Evolutionary conservation across 2,888 invertebrate species (phyloP).

Genomic region (Cremastinae sp.): DNA sequence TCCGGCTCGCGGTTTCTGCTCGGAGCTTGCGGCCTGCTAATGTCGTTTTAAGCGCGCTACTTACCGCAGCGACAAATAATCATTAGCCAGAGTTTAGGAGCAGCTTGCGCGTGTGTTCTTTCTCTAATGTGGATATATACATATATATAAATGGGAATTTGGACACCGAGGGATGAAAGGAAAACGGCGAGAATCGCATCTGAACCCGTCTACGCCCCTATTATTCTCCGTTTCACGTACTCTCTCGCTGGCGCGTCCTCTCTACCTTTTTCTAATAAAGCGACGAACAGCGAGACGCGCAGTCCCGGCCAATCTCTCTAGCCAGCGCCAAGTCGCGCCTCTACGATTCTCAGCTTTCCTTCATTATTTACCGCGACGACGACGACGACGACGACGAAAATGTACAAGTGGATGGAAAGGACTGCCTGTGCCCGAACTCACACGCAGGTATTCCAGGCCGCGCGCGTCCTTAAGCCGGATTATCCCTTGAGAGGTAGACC

Average conservation of each 20-base stretch:
- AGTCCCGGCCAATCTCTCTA: no score
- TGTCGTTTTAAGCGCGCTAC: slow-evolving; percentile 77
- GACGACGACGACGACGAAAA: neutral
- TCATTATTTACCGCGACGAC: slow-evolving; percentile 4
- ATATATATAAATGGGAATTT: neutral
- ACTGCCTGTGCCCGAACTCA: slow-evolving; percentile 59
- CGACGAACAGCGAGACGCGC: neutral
- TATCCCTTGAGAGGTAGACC: slow-evolving; percentile 73
- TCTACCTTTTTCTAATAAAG: no score
- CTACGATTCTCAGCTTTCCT: no score
- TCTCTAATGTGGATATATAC: slow-evolving; percentile 1
- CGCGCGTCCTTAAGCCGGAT: slow-evolving; percentile 73
- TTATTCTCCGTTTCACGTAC: no score
- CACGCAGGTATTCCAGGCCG: slow-evolving; percentile 64
- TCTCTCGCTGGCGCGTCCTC: neutral
- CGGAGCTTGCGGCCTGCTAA: slow-evolving; percentile 73
- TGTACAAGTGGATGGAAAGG: slow-evolving; percentile 1
- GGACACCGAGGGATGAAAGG: no score
- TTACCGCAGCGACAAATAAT: slow-evolving; percentile 77
- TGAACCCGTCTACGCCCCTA: no score
- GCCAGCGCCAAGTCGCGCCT: no score
- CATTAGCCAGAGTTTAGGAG: slow-evolving; percentile 75
- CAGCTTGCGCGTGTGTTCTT: slow-evolving; percentile 65
- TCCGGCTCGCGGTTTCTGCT: slow-evolving; percentile 65
- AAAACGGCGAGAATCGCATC: no score